Percentiles rank a stretch among this genome's conserved stretches.
phyloP scores from a whole-genome alignment of 2,888 invertebrate species.

The Diplolepis rosae region DNA sequence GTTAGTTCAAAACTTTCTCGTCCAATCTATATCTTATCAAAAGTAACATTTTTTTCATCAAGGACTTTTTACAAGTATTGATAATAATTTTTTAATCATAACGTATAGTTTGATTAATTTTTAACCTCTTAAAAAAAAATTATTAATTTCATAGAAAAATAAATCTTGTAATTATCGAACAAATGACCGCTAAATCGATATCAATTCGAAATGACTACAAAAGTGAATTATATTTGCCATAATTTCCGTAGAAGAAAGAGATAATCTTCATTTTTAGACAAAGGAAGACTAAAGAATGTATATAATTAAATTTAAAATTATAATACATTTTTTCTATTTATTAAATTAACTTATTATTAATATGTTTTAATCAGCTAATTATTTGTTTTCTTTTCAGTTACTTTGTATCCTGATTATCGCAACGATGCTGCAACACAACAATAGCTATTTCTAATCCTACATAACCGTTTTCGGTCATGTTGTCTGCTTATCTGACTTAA shows the following conservation, averaged over 20 bases:
- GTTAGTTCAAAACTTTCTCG: conserved; percentile 49
- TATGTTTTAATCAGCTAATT: no score
- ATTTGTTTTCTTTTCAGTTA: neutral
- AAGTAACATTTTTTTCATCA: no score
- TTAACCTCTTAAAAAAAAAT: no score
- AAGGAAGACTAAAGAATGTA: neutral
- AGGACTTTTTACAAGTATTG: no score
- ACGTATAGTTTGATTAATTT: no score
- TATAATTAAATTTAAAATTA: neutral
- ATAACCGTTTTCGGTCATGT: conserved; percentile 71
- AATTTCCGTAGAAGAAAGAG: neutral
- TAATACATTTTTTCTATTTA: neutral
- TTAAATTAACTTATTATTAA: neutral
- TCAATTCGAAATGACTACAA: no score
- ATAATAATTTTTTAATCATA: no score
- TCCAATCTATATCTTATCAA: neutral
- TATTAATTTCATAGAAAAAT: no score
- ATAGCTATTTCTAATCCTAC: conserved; percentile 55
- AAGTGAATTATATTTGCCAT: no score
- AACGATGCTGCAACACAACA: neutral
- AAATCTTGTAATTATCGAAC: no score
- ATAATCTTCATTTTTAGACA: neutral
- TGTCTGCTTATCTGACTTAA: conserved; percentile 72
- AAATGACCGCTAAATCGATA: no score
- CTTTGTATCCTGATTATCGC: neutral